Base-by-base conservation (phyloP, 30 jellyfish, hydroid and myxozoan genomes). In the Aurelia aurita region DNA sequence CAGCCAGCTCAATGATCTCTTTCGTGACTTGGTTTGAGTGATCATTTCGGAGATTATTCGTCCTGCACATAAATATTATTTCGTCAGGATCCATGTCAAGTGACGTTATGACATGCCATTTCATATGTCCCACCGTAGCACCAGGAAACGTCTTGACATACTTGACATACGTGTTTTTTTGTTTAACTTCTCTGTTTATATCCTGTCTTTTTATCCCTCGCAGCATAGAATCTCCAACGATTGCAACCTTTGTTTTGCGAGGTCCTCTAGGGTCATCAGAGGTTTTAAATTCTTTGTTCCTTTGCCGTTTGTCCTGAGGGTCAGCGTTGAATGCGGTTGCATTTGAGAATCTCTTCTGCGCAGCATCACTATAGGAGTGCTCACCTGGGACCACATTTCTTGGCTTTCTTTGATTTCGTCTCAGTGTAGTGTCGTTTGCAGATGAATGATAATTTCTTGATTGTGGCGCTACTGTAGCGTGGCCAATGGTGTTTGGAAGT, bases 311-410 rank as follows among this genome's bases (percentile, higher is more conserved):
- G n/a, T n/a, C 27, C 21, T 26, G 13, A 60, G 25, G n/a, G n/a
- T n/a, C n/a, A n/a, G n/a, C n/a, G n/a, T 26, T 60, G 31, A 10
- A 9, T 60, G 25, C 31, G 13, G 72, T 60, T 60, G 72, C 27
- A 10, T 60, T 26, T 60, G 27, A 14, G 72, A 26, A 26, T 14
- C 29, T 26, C 31, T 14, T 60, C 21, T 60, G 13, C 27, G 72
- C 21, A 9, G 72, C 27, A 10, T 60, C 72, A 60, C 25, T 26
- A 14, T 26, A 60, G 27, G 72, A 10, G 12, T 60, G 13, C 21
- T 60, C 72, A 60, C 72, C 72, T 60, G 72, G 72, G 72, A 60
- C 27, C 29, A 60, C 23, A 60, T 60, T 60, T 26, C 72, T 60
- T 60, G n/a, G n/a, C n/a, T 60, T 60, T 60, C 21, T 26, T 60